phyloP scores from a whole-genome alignment of 2,888 invertebrate genomes.

The Campoplex capitator region DNA sequence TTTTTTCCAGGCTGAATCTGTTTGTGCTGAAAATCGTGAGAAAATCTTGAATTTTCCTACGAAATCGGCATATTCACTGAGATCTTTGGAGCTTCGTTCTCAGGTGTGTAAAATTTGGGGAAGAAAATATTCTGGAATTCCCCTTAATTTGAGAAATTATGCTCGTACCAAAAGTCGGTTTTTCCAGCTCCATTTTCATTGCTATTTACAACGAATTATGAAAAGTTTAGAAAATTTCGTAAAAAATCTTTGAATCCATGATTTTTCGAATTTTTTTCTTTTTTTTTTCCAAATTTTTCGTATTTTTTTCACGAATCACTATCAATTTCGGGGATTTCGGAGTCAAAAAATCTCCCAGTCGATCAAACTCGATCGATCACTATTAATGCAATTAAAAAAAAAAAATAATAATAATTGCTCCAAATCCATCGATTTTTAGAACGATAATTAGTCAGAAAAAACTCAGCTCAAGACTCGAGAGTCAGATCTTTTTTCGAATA shows the following conservation, averaged over 20 bases:
- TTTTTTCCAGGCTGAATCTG: neutral
- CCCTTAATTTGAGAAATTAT: neutral
- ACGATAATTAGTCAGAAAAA: too few relatives aligned
- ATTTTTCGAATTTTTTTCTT: neutral
- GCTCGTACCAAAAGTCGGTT: slow-evolving; percentile 30
- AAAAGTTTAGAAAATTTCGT: neutral
- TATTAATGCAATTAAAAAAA: too few relatives aligned
- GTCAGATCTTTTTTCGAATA: too few relatives aligned
- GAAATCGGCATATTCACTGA: neutral
- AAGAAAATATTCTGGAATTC: neutral
- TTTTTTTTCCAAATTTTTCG: neutral
- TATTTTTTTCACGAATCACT: too few relatives aligned
- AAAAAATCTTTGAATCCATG: neutral
- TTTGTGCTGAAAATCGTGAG: neutral
- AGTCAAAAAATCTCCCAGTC: too few relatives aligned
- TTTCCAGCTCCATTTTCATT: slow-evolving; percentile 39
- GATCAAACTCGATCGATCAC: too few relatives aligned
- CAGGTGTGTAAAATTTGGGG: neutral
- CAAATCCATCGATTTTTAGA: too few relatives aligned
- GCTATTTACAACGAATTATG: neutral
- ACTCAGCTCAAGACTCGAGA: too few relatives aligned
- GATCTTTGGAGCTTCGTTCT: neutral
- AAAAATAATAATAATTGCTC: too few relatives aligned
- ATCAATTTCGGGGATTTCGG: too few relatives aligned
- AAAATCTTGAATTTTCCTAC: neutral